Conservation (phyloP, 2,797 vertebrate species). For the Echiichthys vipera region DNA sequence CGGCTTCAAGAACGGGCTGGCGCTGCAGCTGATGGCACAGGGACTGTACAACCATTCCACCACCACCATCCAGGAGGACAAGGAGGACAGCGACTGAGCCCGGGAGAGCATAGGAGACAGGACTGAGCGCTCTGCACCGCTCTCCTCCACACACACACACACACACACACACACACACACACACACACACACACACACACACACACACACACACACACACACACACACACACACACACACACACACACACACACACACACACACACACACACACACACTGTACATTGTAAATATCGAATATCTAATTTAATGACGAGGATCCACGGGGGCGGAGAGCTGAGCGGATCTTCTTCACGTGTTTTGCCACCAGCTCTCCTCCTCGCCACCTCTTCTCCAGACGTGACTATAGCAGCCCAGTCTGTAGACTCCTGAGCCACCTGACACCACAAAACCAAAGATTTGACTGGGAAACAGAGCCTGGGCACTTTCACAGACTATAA, state of each 20-base stretch:
- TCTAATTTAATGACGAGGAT: conserved; percentile 91
- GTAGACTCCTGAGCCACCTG: conserved; percentile 66
- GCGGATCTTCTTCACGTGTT: conserved; percentile 51
- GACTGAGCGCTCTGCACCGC: no score
- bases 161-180: no score
- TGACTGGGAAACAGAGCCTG: conserved; percentile 89
- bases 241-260: no score
- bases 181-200: no score
- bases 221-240: conserved; percentile 56
- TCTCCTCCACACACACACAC: neutral
- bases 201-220: no score
- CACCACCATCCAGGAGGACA: conserved; percentile 92
- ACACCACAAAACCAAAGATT: conserved; percentile 95
- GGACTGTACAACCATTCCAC: conserved; percentile 97
- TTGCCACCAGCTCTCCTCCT: conserved; percentile 57
- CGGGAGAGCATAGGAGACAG: no score
- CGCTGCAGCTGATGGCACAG: conserved; percentile 95
- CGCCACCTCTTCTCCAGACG: conserved; percentile 13
- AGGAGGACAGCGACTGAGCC: conserved; percentile 91
- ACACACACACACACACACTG: conserved; percentile 60
- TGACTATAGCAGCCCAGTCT: conserved; percentile 19
- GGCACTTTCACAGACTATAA: conserved; percentile 40
- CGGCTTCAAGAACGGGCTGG: conserved; percentile 93
- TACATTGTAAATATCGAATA: conserved; percentile 85
- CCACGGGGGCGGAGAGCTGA: conserved; percentile 75